Percentiles rank a stretch among this genome's conserved stretches.
phyloP scores from a whole-genome alignment of 2,113 vertebrate species.

The Kryptolebias marmoratus region DNA sequence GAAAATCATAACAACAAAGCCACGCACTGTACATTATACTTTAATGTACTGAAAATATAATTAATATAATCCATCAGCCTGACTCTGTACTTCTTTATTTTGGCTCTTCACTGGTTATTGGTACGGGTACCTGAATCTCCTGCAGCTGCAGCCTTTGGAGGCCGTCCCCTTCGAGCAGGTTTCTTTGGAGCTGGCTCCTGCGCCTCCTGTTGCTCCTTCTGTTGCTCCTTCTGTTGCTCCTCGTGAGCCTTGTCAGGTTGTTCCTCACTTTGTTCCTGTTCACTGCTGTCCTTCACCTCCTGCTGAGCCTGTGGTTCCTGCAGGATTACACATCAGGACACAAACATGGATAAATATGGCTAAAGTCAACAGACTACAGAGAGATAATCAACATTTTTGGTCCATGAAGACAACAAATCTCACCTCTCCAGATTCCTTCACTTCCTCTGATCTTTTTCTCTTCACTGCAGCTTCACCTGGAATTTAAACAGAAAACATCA shows the following conservation, averaged over 20 bases:
- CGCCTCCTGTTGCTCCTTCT: constrained; percentile 42
- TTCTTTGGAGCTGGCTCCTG: constrained; percentile 61
- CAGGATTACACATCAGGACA: background rate
- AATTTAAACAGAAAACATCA: constrained; percentile 1
- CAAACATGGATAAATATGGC: too few species aligned
- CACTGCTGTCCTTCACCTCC: constrained; percentile 13
- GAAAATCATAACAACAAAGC: too few species aligned
- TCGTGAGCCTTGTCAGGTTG: too few species aligned
- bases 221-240: constrained; percentile 29
- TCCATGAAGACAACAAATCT: constrained; percentile 17
- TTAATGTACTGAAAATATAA: too few species aligned
- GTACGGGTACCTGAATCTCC: constrained; percentile 83
- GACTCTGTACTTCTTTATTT: too few species aligned
- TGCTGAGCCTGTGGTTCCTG: constrained; percentile 36
- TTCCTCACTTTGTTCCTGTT: too few species aligned
- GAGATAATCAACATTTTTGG: background rate
- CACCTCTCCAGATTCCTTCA: constrained; percentile 65
- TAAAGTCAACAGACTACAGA: background rate
- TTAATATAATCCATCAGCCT: too few species aligned
- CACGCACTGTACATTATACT: too few species aligned
- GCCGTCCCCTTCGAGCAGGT: constrained; percentile 70
- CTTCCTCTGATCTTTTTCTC: constrained; percentile 68
- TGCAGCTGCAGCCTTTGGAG: constrained; percentile 58
- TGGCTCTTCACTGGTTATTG: too few species aligned
- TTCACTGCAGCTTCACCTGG: constrained; percentile 64